Evolutionary conservation across 2,113 vertebrate genomes (phyloP).

Genomic region (Pagrus major): DNA sequence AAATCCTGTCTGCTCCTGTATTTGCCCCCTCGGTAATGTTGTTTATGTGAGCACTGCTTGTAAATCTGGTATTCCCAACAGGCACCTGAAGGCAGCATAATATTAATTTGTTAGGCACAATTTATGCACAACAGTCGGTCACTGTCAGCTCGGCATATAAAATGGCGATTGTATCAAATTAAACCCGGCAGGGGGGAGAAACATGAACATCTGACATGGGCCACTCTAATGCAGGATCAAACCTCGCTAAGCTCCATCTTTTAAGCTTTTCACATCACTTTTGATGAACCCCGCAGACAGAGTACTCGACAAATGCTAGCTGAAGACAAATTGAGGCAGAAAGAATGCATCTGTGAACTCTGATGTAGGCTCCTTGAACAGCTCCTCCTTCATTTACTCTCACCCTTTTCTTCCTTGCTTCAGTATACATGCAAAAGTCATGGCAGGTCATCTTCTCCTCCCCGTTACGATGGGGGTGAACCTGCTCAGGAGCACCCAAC

Average conservation of each 20-base stretch:
- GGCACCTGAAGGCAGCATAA: conserved; percentile 23
- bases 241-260: not conserved
- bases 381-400: conserved; percentile 44
- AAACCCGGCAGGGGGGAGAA: conserved; percentile 39
- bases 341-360: not conserved
- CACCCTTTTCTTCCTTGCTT: conserved; percentile 12
- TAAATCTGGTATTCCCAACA: conserved; percentile 17
- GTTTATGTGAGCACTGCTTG: not conserved
- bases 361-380: conserved; percentile 21
- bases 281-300: not conserved
- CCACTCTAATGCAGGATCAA: not conserved
- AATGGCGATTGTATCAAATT: conserved; percentile 36
- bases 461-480: conserved; percentile 29
- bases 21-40: not conserved
- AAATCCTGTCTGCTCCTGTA: not conserved
- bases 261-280: conserved; percentile 9
- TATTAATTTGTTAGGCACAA: conserved; percentile 22
- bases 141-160: conserved; percentile 31
- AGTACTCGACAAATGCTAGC: not conserved
- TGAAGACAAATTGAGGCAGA: not conserved
- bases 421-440: conserved; percentile 23
- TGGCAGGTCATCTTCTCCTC: conserved; percentile 57
- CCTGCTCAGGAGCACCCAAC: conserved; percentile 41
- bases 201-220: not conserved
- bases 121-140: conserved; percentile 12